Evolutionary conservation across 2,888 invertebrate genomes (phyloP).

Genomic region (Clitarchus hookeri): DNA sequence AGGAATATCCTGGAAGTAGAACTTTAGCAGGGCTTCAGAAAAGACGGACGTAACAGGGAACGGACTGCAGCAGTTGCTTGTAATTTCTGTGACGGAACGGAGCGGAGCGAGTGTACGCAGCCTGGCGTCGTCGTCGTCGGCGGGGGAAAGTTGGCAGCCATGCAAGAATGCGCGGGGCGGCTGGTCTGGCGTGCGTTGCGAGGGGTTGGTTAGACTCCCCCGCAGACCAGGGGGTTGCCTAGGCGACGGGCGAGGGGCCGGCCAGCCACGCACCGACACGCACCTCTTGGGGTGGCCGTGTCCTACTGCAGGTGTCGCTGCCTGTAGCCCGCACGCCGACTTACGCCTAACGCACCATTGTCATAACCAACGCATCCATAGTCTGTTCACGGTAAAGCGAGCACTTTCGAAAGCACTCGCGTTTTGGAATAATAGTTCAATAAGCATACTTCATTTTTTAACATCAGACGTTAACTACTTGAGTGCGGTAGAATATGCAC

Average conservation of each 20-base stretch:
- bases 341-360: too few relatives aligned
- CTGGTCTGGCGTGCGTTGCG: not conserved
- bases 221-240: slow-evolving; percentile 35
- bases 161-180: not conserved
- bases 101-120: not conserved
- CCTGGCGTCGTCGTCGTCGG: not conserved
- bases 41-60: too few relatives aligned
- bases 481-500: too few relatives aligned
- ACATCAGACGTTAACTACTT: too few relatives aligned
- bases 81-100: not conserved
- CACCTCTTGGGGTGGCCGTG: not conserved
- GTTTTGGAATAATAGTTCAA: too few relatives aligned
- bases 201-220: slow-evolving; percentile 25
- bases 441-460: too few relatives aligned
- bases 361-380: too few relatives aligned
- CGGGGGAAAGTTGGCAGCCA: slow-evolving; percentile 7
- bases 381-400: too few relatives aligned
- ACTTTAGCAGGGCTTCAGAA: too few relatives aligned
- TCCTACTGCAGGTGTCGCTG: not conserved
- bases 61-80: too few relatives aligned
- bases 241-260: slow-evolving; percentile 31
- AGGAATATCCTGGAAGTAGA: too few relatives aligned
- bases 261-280: slow-evolving; percentile 28
- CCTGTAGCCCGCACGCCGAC: not conserved
- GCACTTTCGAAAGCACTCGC: too few relatives aligned